Base-by-base conservation (phyloP, 2,888 invertebrate species). In the Andrena chrysosceles region DNA sequence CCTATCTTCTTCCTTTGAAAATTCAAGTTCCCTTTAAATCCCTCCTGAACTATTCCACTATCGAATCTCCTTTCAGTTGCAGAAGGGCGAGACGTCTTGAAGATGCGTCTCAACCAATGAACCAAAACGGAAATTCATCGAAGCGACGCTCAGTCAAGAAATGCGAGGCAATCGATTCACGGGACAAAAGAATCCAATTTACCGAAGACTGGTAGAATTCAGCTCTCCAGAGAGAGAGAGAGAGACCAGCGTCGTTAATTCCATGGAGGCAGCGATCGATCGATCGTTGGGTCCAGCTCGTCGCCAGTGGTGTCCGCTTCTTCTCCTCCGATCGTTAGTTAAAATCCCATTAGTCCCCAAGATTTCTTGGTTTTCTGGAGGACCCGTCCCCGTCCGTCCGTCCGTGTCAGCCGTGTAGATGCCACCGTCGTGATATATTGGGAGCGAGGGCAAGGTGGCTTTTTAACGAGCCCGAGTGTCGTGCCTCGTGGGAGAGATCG, bases 401-500 rank as follows among this genome's bases (percentile, higher is more conserved):
- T 63, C 90, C 89, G 91, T 90, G 92, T 92, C 91, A 90, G 90
- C 70, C 89, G 83, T 85, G 87, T 89, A 91, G 90, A 91, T 91
- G 90, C 90, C 90, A 89, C 88, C 84, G 85, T 70, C 77, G 90
- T 93, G 93, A 93, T 93, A 93, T 92, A 93, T 93, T 90, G 91
- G 87, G 90, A 92, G 88, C 89, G 90, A 90, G 42, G 42, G 87
- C 72, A 67, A 79, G 81, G 74, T 85, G 83, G 83, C 83, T 86
- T 86, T 88, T 89, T 90, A 91, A 90, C 89, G 89, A 90, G 87
- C 52, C 70, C 80, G 77, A 63, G 77, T 76, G 78, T 69, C 74
- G 75, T 54, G 76, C 73, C 80, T 59, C 84, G 78, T 81, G 87
- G 77, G 76, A 78, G 81, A 84, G 56, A 56, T 26, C 79, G 84